These are phyloP conservation scores for Machaerirhynchus nigripectus DNA, from an alignment of 2,113 vertebrate genomes.

Conservation along the genomic window DNA sequence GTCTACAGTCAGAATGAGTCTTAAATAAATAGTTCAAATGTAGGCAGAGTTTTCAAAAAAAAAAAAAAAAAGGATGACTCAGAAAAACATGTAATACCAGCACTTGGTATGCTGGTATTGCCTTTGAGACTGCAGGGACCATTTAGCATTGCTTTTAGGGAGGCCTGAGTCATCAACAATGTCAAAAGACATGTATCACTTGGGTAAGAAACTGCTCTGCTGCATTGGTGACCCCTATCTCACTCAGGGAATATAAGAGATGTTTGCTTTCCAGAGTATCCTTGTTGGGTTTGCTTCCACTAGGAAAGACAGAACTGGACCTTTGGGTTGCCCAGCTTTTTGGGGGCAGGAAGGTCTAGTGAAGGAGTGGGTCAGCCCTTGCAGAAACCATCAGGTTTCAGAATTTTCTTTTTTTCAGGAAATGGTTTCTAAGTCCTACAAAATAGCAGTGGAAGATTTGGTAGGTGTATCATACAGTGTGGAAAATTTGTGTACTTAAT, in stretches of 20 bases:
- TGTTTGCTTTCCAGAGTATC: neutral
- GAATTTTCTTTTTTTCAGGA: neutral
- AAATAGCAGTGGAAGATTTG: neutral
- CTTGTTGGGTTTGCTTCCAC: neutral
- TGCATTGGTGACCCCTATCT: neutral
- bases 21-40: neutral
- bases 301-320: neutral
- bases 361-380: neutral
- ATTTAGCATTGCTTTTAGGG: neutral
- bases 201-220: neutral
- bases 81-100: neutral
- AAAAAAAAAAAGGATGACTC: neutral
- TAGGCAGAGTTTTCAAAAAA: neutral
- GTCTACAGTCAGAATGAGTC: neutral
- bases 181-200: neutral
- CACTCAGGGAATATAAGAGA: neutral
- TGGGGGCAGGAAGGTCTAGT: neutral
- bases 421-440: neutral
- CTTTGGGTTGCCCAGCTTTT: neutral
- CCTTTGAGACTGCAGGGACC: neutral
- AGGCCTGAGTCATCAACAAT: neutral
- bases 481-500: slow-evolving; percentile 31
- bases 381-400: neutral
- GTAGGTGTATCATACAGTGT: neutral
- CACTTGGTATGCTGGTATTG: neutral